Evolutionary conservation across 2,797 vertebrate genomes (phyloP).

Genomic region (Notolepis coatsorum): DNA sequence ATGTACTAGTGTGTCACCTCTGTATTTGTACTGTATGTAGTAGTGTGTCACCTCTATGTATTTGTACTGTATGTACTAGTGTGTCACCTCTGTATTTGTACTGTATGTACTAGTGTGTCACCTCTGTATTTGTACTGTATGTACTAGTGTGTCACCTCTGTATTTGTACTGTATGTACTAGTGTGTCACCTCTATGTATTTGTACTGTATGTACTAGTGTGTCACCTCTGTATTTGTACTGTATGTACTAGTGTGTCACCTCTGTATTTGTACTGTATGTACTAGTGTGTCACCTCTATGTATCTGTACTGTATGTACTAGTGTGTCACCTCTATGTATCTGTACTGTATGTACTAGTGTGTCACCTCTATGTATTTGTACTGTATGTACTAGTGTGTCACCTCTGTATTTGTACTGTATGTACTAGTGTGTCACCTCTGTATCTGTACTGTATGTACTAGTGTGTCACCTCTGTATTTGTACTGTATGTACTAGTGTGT

Average conservation of each 20-base stretch:
- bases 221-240: too few species aligned
- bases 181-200: background rate
- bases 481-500: background rate
- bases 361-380: too few species aligned
- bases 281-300: background rate
- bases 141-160: background rate
- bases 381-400: background rate
- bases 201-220: constrained; percentile 24
- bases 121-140: too few species aligned
- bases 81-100: too few species aligned
- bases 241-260: background rate
- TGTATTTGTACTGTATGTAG: background rate
- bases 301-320: background rate
- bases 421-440: background rate
- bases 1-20: background rate
- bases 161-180: background rate
- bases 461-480: too few species aligned
- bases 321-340: background rate
- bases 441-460: constrained; percentile 16
- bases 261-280: too few species aligned
- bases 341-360: background rate
- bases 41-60: background rate
- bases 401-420: background rate
- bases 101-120: background rate
- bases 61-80: constrained; percentile 20